A percentile compares a stretch with the other conserved stretches of the same genome.
Evolutionary conservation across 2,888 invertebrate species (phyloP).

Genomic region (Poecilus cupreus): DNA sequence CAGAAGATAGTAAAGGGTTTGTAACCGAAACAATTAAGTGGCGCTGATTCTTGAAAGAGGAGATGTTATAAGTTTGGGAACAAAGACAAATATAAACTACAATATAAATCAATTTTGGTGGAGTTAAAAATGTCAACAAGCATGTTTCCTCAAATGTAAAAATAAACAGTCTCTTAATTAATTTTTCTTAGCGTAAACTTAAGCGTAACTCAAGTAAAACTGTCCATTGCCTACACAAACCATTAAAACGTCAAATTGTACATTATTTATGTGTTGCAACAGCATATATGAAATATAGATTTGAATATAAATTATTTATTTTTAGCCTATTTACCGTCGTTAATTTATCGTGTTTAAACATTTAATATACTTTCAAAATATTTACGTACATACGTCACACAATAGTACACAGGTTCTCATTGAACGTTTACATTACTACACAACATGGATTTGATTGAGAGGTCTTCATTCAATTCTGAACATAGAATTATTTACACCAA

Average conservation of each 20-base stretch:
- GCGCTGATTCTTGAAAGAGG: no score
- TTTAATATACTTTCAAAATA: conserved; percentile 37
- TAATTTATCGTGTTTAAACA: conserved; percentile 35
- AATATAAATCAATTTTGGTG: background rate
- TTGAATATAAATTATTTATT: conserved; percentile 35
- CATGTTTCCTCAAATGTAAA: conserved; percentile 7
- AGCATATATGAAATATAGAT: conserved; percentile 40
- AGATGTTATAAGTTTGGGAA: no score
- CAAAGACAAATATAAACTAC: no score
- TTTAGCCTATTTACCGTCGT: conserved; percentile 33
- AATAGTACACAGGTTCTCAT: background rate
- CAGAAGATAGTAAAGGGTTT: no score
- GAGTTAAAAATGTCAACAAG: background rate
- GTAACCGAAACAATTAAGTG: no score
- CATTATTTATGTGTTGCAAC: conserved; percentile 36
- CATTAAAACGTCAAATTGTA: conserved; percentile 43
- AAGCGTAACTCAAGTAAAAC: conserved; percentile 22
- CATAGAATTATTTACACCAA: background rate
- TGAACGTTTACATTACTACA: no score
- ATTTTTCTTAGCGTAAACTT: conserved; percentile 10
- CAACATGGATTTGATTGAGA: background rate
- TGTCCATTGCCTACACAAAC: conserved; percentile 37
- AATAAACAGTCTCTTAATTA: conserved; percentile 12
- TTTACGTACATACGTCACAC: conserved; percentile 15
- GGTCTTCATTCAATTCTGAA: background rate